These are phyloP conservation scores for Branchinecta sandiegonensis DNA, from an alignment of 2,888 invertebrate genomes.

Conservation along the genomic window DNA sequence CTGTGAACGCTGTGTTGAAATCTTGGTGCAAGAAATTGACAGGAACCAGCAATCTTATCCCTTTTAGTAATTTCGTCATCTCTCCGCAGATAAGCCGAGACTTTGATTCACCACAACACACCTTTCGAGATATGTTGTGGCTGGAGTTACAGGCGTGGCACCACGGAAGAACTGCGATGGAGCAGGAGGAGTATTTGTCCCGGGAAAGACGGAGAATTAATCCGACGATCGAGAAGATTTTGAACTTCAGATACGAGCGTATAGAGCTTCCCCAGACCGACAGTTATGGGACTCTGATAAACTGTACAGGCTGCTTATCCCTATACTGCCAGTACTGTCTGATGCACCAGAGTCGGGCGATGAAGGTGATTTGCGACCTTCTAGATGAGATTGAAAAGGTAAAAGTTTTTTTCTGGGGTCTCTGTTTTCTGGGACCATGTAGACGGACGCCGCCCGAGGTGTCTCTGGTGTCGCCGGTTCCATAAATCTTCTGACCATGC, in stretches of 20 bases:
- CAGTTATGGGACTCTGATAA: not conserved
- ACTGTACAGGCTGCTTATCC: conserved; percentile 52
- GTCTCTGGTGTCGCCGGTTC: no score
- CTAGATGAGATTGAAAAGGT: conserved; percentile 50
- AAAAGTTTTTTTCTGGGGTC: not conserved
- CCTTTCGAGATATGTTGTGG: conserved; percentile 44
- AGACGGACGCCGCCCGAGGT: no score
- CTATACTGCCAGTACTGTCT: conserved; percentile 56
- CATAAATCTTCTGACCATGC: no score
- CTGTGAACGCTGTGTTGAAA: not conserved
- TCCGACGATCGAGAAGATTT: conserved; percentile 54
- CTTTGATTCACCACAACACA: not conserved
- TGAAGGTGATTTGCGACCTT: conserved; percentile 55
- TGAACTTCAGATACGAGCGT: conserved; percentile 49
- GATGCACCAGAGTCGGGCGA: conserved; percentile 54
- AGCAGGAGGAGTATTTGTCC: conserved; percentile 63
- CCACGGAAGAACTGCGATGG: conserved; percentile 54
- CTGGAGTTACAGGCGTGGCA: conserved; percentile 72
- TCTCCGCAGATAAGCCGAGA: conserved; percentile 42
- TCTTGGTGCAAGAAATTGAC: conserved; percentile 43
- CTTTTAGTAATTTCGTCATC: no score
- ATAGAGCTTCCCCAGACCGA: conserved; percentile 3
- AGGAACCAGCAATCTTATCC: conserved; percentile 42
- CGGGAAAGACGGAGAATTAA: conserved; percentile 55
- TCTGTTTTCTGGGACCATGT: no score